Conservation (phyloP, 2,888 invertebrate genomes). For the Erebia ligea region DNA sequence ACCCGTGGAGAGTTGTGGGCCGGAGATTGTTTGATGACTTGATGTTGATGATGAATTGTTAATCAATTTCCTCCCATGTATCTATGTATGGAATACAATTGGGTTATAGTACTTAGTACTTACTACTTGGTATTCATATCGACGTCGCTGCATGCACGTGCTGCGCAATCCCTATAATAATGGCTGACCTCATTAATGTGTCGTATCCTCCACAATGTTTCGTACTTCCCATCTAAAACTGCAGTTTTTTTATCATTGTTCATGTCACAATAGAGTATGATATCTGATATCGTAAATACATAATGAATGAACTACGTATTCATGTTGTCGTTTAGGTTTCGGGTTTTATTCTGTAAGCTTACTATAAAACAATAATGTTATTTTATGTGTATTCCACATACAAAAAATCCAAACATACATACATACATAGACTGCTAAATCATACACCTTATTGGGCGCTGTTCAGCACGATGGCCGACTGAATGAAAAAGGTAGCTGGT, state of each 20-base stretch:
- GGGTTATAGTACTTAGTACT: too few relatives aligned
- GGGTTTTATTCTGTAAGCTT: not conserved
- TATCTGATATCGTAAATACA: conserved; percentile 1
- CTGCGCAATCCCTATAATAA: conserved; percentile 19
- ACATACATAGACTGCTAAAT: too few relatives aligned
- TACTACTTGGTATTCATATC: not conserved
- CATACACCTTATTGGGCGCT: too few relatives aligned
- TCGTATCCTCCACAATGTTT: conserved; percentile 21
- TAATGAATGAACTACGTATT: not conserved
- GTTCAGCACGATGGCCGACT: too few relatives aligned
- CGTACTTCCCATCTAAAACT: conserved; percentile 2
- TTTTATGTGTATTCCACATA: not conserved
- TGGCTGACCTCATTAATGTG: conserved; percentile 34
- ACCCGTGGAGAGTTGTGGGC: too few relatives aligned
- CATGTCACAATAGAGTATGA: not conserved
- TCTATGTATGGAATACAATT: conserved; percentile 8
- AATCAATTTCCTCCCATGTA: not conserved
- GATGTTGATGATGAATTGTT: too few relatives aligned
- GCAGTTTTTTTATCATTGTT: conserved; percentile 3
- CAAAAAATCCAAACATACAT: too few relatives aligned
- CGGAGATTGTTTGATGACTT: too few relatives aligned
- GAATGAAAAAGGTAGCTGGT: too few relatives aligned
- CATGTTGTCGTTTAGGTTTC: not conserved
- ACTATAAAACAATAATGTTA: not conserved
- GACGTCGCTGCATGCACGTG: conserved; percentile 26